Evolutionary conservation across 2,888 invertebrate genomes (phyloP).

Genomic region (Bhutanitis thaidina): DNA sequence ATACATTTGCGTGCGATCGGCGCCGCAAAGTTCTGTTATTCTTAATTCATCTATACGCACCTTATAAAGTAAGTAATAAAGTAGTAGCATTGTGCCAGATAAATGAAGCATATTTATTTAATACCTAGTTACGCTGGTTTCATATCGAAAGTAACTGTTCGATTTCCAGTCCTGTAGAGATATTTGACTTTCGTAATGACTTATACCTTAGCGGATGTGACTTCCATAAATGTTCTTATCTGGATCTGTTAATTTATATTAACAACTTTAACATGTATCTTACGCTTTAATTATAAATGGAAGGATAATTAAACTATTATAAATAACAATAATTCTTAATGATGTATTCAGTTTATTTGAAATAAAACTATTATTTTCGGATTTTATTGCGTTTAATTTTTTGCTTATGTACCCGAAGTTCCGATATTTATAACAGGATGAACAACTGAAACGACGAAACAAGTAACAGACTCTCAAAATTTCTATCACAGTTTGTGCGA

Average conservation of each 20-base stretch:
- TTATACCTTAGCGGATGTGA: constrained; percentile 13
- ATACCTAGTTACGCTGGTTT: constrained; percentile 13
- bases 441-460: no score
- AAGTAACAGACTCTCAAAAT: no score
- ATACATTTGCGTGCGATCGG: not conserved
- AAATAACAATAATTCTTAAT: no score
- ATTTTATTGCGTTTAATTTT: no score
- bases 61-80: constrained; percentile 2
- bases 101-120: constrained; percentile 11
- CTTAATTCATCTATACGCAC: not conserved
- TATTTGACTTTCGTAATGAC: constrained; percentile 21
- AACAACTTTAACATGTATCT: constrained; percentile 12
- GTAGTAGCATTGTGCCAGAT: constrained; percentile 8
- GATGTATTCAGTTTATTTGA: no score
- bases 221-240: constrained; percentile 12
- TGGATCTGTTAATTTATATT: constrained; percentile 14
- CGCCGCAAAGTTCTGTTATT: no score
- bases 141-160: constrained; percentile 8
- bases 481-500: no score
- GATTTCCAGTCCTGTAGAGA: constrained; percentile 13
- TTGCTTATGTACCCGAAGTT: no score
- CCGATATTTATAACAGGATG: no score
- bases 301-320: not conserved
- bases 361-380: no score
- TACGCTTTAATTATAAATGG: constrained; percentile 12